Percentiles rank a stretch among this genome's conserved stretches.
phyloP scores from a whole-genome alignment of 2,888 invertebrate species.

The Euproctis similis region DNA sequence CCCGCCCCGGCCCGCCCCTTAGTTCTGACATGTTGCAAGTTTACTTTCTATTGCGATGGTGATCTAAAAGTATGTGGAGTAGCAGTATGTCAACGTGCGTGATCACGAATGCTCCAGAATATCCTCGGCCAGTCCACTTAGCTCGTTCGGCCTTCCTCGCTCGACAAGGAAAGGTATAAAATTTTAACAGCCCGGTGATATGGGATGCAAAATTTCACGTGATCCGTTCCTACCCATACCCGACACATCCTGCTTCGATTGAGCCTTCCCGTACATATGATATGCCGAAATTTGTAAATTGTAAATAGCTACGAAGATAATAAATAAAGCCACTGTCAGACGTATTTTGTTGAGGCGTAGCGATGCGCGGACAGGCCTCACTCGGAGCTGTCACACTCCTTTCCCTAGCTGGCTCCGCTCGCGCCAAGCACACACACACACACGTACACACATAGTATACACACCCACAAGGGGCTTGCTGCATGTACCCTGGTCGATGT shows the following conservation, averaged over 20 bases:
- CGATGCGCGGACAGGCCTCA: conserved; percentile 48
- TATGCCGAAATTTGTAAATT: too few relatives aligned
- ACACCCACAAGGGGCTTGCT: conserved; percentile 57
- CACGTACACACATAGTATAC: conserved; percentile 33
- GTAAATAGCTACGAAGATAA: conserved; percentile 15
- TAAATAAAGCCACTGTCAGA: conserved; percentile 11
- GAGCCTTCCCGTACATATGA: conserved; percentile 49
- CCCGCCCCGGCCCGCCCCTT: conserved; percentile 53
- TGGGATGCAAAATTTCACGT: conserved; percentile 70
- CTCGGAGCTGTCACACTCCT: conserved; percentile 44
- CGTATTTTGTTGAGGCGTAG: conserved; percentile 16
- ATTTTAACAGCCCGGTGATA: conserved; percentile 74
- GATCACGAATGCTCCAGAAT: conserved; percentile 72
- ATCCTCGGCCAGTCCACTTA: conserved; percentile 72
- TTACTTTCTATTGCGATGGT: conserved; percentile 66
- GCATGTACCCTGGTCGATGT: conserved; percentile 63
- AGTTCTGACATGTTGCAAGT: conserved; percentile 71
- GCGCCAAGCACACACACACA: conserved; percentile 61
- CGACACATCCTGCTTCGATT: conserved; percentile 50
- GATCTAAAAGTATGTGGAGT: conserved; percentile 69
- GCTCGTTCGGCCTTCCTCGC: conserved; percentile 73
- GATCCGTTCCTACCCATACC: conserved; percentile 54
- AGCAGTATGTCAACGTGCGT: conserved; percentile 72
- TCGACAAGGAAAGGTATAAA: conserved; percentile 76
- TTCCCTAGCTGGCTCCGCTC: conserved; percentile 71